Evolutionary conservation across 2,797 vertebrate genomes (phyloP).

Genomic region (Micrastur ruficollis): DNA sequence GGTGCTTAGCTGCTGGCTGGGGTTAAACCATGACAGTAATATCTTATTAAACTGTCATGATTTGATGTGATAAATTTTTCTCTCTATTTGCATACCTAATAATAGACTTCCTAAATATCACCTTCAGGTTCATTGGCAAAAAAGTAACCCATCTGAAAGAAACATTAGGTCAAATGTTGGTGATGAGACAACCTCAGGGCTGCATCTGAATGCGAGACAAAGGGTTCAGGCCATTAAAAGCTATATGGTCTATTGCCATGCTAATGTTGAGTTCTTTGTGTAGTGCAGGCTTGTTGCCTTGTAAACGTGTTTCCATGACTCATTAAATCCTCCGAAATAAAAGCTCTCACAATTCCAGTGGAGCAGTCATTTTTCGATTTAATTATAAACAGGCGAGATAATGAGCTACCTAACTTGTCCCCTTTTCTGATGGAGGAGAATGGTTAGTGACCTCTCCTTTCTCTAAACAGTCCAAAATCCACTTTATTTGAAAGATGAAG

Average conservation of each 20-base stretch:
- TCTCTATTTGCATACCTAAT: constrained; percentile 46
- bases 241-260: constrained; percentile 39
- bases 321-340: constrained; percentile 64
- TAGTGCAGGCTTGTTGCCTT: neutral
- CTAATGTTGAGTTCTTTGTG: constrained; percentile 37
- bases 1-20: no score
- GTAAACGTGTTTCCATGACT: constrained; percentile 54
- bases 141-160: constrained; percentile 31
- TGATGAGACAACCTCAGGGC: neutral
- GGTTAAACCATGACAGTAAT: neutral
- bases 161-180: constrained; percentile 25
- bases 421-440: constrained; percentile 7
- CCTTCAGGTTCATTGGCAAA: constrained; percentile 30
- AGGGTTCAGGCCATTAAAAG: constrained; percentile 30
- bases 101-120: constrained; percentile 54
- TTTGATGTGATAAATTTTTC: constrained; percentile 50
- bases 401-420: constrained; percentile 38
- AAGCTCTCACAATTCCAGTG: constrained; percentile 34
- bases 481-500: constrained; percentile 15
- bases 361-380: constrained; percentile 53
- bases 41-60: constrained; percentile 48
- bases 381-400: constrained; percentile 41
- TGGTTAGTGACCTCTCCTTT: neutral
- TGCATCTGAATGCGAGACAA: neutral
- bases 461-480: neutral